Percentiles rank a stretch among this genome's conserved stretches.
phyloP scores from a whole-genome alignment of 2,113 vertebrate species.

The Cricetomys ansorgei region DNA sequence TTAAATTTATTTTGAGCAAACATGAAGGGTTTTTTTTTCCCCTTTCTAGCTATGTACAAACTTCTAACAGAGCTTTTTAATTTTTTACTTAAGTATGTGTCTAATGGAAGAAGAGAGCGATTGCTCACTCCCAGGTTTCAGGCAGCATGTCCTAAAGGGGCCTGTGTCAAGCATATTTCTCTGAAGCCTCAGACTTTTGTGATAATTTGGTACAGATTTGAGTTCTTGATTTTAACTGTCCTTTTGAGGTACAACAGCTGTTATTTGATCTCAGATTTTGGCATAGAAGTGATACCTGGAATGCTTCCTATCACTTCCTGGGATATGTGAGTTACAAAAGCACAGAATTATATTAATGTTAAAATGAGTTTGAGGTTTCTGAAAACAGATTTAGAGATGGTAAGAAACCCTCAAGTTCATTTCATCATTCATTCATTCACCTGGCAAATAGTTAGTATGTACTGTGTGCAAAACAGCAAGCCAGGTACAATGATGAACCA shows the following conservation, averaged over 20 bases:
- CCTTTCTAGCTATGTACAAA: slow-evolving; percentile 30
- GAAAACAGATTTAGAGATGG: not conserved
- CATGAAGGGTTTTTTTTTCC: not conserved
- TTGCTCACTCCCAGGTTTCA: not conserved
- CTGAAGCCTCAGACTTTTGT: not conserved
- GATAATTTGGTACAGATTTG: not conserved
- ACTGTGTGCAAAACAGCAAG: not conserved
- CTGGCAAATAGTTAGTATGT: not conserved
- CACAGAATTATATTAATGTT: not conserved
- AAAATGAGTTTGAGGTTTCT: not conserved
- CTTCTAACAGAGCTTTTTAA: slow-evolving; percentile 5
- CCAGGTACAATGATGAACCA: not conserved
- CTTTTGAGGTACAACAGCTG: not conserved
- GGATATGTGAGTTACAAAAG: not conserved
- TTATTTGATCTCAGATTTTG: not conserved
- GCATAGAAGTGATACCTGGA: not conserved
- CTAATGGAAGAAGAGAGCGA: not conserved
- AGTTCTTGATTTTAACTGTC: not conserved
- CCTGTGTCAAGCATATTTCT: not conserved
- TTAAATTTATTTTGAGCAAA: slow-evolving; percentile 56
- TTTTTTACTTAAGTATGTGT: not conserved
- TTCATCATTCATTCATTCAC: not conserved
- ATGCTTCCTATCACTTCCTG: not conserved
- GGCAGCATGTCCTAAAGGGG: not conserved
- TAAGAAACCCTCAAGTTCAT: not conserved